These are phyloP conservation scores for Tetheella fluctuosa DNA, from an alignment of 2,888 invertebrate genomes.

Conservation along the genomic window DNA sequence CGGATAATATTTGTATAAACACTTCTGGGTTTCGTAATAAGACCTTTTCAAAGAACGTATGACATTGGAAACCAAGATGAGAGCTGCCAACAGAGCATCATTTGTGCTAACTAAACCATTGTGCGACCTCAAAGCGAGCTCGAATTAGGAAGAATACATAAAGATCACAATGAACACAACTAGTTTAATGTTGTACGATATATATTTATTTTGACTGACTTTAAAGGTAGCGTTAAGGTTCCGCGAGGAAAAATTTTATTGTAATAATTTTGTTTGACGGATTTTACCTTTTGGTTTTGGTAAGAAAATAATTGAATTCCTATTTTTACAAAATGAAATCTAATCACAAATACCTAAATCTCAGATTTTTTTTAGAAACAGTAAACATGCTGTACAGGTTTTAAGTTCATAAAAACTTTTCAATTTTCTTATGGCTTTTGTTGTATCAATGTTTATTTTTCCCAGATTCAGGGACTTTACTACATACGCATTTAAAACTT, in stretches of 20 bases:
- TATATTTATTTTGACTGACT: conserved; percentile 24
- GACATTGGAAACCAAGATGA: conserved; percentile 57
- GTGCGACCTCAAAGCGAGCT: conserved; percentile 40
- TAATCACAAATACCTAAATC: too few species aligned
- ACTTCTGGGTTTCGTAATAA: conserved; percentile 53
- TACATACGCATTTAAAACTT: too few species aligned
- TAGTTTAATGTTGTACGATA: conserved; percentile 16
- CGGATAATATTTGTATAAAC: conserved; percentile 51
- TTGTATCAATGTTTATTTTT: too few species aligned
- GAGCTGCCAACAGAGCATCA: conserved; percentile 12
- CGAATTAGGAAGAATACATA: conserved; percentile 45
- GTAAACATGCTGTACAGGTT: too few species aligned
- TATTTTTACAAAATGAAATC: too few species aligned
- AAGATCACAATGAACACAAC: conserved; percentile 28
- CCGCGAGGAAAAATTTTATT: background rate
- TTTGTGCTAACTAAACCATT: conserved; percentile 23
- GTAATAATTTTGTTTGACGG: background rate
- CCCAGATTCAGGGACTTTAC: too few species aligned
- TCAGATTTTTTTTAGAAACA: too few species aligned
- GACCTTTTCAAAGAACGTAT: conserved; percentile 50
- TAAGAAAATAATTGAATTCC: background rate
- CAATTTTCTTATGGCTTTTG: too few species aligned
- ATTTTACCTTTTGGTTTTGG: background rate
- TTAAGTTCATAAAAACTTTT: too few species aligned
- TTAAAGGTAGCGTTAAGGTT: conserved; percentile 9